These are phyloP conservation scores for Xerus inauris DNA, from an alignment of 2,113 vertebrate genomes.

Conservation along the genomic window DNA sequence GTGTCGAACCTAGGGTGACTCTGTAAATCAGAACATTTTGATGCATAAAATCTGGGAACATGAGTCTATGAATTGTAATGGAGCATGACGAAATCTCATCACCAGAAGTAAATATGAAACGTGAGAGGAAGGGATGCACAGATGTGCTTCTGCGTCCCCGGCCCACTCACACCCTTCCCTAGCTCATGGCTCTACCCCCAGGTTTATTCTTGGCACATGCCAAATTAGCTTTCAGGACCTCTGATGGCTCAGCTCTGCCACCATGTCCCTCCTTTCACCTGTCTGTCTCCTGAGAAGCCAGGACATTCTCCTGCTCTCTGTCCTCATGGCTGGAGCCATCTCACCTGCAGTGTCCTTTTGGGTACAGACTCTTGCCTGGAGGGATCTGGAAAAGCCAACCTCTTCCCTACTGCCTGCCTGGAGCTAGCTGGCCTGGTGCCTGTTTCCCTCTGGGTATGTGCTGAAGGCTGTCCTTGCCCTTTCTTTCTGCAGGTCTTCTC, in stretches of 20 bases:
- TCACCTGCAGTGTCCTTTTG: not conserved
- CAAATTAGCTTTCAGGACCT: conserved; percentile 77
- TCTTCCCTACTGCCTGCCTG: not conserved
- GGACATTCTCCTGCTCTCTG: not conserved
- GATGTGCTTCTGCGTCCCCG: not conserved
- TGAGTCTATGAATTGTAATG: conserved; percentile 88
- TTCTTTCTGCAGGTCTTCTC: not conserved
- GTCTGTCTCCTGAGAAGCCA: not conserved
- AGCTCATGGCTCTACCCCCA: conserved; percentile 49
- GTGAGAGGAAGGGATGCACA: conserved; percentile 74
- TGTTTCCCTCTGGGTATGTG: not conserved
- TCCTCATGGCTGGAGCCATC: not conserved
- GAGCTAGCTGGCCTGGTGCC: not conserved
- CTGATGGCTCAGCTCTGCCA: conserved; percentile 52
- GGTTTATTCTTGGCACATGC: conserved; percentile 76
- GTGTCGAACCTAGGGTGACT: conserved; percentile 60
- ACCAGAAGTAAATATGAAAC: conserved; percentile 89
- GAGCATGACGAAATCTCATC: conserved; percentile 88
- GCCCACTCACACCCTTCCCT: not conserved
- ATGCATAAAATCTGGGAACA: conserved; percentile 86
- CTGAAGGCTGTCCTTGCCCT: not conserved
- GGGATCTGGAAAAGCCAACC: not conserved
- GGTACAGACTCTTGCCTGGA: not conserved
- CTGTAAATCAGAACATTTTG: conserved; percentile 87
- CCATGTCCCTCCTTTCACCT: not conserved